Evolutionary conservation across 2,888 invertebrate species (phyloP).

Genomic region (Drosophila diplacantha): DNA sequence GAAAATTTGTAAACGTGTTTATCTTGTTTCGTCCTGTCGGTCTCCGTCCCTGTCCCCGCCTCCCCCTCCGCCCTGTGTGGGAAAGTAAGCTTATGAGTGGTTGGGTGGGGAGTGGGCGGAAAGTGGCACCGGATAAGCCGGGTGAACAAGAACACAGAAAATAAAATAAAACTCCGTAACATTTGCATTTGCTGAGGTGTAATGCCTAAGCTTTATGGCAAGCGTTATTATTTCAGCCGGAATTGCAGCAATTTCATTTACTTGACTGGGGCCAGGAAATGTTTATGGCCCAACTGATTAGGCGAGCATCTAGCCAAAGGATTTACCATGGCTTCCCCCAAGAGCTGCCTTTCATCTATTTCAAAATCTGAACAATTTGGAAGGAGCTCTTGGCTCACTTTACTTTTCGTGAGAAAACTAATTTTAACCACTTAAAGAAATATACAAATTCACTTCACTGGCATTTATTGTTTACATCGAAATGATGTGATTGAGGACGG

Average conservation of each 20-base stretch:
- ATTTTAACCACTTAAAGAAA: no score
- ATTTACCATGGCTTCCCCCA: not conserved
- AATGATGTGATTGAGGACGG: no score
- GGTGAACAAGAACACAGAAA: not conserved
- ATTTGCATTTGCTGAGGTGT: slow-evolving; percentile 40
- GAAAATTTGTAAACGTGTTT: slow-evolving; percentile 43
- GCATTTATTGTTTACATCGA: no score
- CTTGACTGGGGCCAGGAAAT: slow-evolving; percentile 9
- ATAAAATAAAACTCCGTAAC: slow-evolving; percentile 11
- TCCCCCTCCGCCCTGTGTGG: not conserved
- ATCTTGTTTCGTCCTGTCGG: slow-evolving; percentile 27
- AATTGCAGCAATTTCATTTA: slow-evolving; percentile 22
- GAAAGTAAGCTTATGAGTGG: slow-evolving; percentile 37
- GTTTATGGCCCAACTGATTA: slow-evolving; percentile 27
- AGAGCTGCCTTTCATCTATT: not conserved
- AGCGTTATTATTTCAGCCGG: slow-evolving; percentile 20
- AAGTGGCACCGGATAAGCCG: slow-evolving; percentile 15
- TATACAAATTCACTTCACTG: no score
- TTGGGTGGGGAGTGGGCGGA: slow-evolving; percentile 16
- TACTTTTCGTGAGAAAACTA: no score
- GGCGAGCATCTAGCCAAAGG: not conserved
- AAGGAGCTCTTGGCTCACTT: no score
- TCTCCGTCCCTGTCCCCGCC: not conserved
- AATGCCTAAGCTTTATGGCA: slow-evolving; percentile 32
- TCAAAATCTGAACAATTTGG: no score